These are phyloP conservation scores for Melanotaenia boesemani DNA, from an alignment of 2,797 vertebrate genomes.

Conservation along the genomic window DNA sequence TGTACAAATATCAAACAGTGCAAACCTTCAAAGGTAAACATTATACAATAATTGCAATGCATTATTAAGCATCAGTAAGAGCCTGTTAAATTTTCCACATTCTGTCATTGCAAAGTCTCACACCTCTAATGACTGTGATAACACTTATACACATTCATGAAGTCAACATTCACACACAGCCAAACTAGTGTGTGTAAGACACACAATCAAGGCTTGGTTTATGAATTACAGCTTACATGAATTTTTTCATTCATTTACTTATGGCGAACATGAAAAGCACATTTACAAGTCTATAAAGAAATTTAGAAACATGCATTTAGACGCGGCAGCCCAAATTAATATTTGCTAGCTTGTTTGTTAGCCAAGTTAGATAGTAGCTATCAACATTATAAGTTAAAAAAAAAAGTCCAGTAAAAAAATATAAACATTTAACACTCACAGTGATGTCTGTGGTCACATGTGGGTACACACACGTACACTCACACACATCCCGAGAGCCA, in stretches of 20 bases:
- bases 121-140: conserved; percentile 73
- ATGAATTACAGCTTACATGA: background rate
- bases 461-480: background rate
- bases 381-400: background rate
- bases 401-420: background rate
- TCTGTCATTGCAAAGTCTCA: conserved; percentile 65
- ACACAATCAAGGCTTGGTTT: background rate
- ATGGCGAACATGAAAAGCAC: background rate
- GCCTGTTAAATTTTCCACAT: conserved; percentile 53
- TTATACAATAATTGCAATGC: conserved; percentile 44
- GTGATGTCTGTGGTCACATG: background rate
- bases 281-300: background rate
- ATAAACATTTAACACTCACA: background rate
- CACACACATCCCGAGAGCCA: background rate
- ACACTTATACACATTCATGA: conserved; percentile 57
- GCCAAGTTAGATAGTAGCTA: background rate
- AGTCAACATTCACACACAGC: conserved; percentile 29
- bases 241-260: background rate
- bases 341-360: background rate
- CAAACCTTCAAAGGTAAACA: conserved; percentile 44
- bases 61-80: conserved; percentile 39
- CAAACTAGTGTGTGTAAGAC: conserved; percentile 19
- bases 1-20: conserved; percentile 42
- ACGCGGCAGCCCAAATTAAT: conserved; percentile 15
- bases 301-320: background rate